Evolutionary conservation across 2,113 vertebrate species (phyloP).

Genomic region (Aspidoscelis tigris): DNA sequence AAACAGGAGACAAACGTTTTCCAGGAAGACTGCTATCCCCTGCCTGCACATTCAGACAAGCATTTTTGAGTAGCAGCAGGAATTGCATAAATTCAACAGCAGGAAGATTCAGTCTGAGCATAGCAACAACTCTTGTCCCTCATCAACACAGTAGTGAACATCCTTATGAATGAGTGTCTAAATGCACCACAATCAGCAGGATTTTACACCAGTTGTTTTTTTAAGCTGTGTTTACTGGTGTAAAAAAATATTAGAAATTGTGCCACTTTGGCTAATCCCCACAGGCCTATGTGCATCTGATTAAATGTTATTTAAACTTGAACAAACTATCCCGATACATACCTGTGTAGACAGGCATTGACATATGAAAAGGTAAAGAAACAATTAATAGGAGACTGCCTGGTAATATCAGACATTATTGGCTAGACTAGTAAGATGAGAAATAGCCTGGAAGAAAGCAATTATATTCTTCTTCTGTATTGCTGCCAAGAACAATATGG

Average conservation of each 20-base stretch:
- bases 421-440: too few species aligned
- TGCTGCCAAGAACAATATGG: too few species aligned
- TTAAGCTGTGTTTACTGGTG: constrained; percentile 46
- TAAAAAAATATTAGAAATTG: constrained; percentile 64
- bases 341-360: background rate
- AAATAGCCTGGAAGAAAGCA: too few species aligned
- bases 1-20: constrained; percentile 61
- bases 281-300: constrained; percentile 29
- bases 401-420: too few species aligned
- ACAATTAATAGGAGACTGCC: background rate
- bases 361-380: background rate
- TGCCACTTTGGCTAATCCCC: constrained; percentile 56
- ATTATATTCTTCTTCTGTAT: too few species aligned
- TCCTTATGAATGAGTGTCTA: constrained; percentile 67
- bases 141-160: constrained; percentile 45
- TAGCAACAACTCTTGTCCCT: constrained; percentile 55
- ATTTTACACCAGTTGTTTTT: constrained; percentile 45
- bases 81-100: constrained; percentile 74
- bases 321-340: background rate
- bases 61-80: constrained; percentile 68
- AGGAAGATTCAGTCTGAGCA: constrained; percentile 55
- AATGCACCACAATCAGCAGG: constrained; percentile 49
- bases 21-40: constrained; percentile 37
- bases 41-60: constrained; percentile 63
- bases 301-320: constrained; percentile 39